A percentile compares a stretch with the other conserved stretches of the same genome.
These are phyloP conservation scores for Triplophysa tibetana DNA, from an alignment of 2,113 vertebrate species.

Conservation along the genomic window DNA sequence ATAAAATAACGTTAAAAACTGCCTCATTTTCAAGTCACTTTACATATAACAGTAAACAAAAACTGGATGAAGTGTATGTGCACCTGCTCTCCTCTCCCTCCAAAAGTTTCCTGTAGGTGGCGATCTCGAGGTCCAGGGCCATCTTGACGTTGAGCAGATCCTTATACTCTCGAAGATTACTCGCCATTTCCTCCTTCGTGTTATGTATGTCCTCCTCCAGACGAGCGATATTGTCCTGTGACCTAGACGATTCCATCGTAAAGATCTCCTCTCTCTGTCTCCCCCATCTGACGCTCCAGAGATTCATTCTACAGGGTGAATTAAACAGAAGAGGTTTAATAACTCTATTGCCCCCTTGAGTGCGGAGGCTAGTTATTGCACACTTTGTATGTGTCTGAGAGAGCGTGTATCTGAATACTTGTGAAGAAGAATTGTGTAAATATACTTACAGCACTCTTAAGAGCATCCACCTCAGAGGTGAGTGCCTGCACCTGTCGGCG, in stretches of 20 bases:
- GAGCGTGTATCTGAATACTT: too few relatives aligned
- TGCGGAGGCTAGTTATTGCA: neutral
- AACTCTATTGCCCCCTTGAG: neutral
- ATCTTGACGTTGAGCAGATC: constrained; percentile 96
- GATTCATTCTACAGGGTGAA: constrained; percentile 84
- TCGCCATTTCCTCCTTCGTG: constrained; percentile 98
- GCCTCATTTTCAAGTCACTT: too few relatives aligned
- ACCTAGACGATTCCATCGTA: constrained; percentile 81
- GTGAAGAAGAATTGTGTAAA: neutral
- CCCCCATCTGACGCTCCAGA: constrained; percentile 92
- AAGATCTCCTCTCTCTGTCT: constrained; percentile 94
- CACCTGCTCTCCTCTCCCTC: constrained; percentile 96
- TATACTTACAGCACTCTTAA: constrained; percentile 93
- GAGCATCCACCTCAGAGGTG: constrained; percentile 91
- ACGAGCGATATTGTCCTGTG: constrained; percentile 87
- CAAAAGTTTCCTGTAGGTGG: constrained; percentile 92
- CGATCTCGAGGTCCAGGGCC: constrained; percentile 72
- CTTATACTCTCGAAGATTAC: constrained; percentile 93
- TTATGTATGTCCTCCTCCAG: constrained; percentile 93
- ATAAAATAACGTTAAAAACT: too few relatives aligned
- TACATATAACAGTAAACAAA: too few relatives aligned
- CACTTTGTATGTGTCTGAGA: neutral
- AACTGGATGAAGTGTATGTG: neutral
- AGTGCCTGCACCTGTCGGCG: constrained; percentile 93
- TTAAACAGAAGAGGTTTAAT: neutral